These are phyloP conservation scores for Chorisops tibialis DNA, from an alignment of 2,888 invertebrate species.

Conservation along the genomic window DNA sequence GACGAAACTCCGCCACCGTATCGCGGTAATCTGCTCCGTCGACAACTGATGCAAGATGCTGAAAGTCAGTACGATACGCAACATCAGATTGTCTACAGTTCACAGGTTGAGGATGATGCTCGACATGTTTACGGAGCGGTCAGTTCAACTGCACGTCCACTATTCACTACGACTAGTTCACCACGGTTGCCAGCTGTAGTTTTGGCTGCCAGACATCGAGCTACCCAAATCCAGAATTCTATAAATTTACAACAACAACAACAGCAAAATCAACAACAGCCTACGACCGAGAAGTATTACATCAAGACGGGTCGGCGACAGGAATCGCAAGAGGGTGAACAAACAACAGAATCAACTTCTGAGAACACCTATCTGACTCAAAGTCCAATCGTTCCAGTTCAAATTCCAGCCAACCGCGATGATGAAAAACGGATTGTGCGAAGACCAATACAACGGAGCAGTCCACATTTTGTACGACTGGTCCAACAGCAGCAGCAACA, in stretches of 20 bases:
- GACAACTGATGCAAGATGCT: conserved; percentile 61
- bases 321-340: conserved; percentile 53
- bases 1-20: conserved; percentile 49
- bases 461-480: conserved; percentile 51
- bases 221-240: conserved; percentile 39
- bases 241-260: conserved; percentile 24
- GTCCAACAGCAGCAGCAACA: background rate
- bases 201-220: conserved; percentile 54
- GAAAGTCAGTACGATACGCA: conserved; percentile 53
- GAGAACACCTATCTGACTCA: conserved; percentile 56
- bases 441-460: conserved; percentile 27
- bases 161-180: conserved; percentile 64
- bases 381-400: conserved; percentile 55
- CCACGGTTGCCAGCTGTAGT: conserved; percentile 57
- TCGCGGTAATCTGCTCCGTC: conserved; percentile 60
- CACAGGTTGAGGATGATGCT: conserved; percentile 63
- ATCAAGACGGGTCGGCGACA: conserved; percentile 29
- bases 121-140: conserved; percentile 68
- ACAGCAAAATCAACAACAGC: conserved; percentile 20
- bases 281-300: conserved; percentile 50
- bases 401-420: conserved; percentile 54
- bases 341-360: conserved; percentile 56
- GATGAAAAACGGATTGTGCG: conserved; percentile 30
- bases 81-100: conserved; percentile 57
- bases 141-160: conserved; percentile 61